These are phyloP conservation scores for Styela clava DNA, from an alignment of 23 tunicate species.

Conservation along the genomic window DNA sequence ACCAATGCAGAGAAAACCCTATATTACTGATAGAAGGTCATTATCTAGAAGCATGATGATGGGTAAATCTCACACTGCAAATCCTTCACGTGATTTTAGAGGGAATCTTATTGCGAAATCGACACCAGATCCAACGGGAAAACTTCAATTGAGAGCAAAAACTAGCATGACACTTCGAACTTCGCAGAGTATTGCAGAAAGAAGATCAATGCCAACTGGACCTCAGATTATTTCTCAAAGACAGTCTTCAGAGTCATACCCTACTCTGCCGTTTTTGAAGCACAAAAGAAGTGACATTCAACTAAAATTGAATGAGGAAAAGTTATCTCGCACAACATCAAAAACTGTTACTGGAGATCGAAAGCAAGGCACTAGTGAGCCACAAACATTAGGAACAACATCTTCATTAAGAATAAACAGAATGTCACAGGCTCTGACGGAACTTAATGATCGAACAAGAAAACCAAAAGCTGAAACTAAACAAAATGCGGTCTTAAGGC, in stretches of 20 bases:
- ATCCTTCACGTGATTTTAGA: too few relatives aligned
- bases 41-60: too few relatives aligned
- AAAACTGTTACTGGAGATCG: too few relatives aligned
- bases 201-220: neutral
- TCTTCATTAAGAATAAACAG: neutral
- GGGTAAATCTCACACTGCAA: too few relatives aligned
- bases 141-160: neutral
- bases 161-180: neutral
- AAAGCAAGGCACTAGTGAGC: too few relatives aligned
- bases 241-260: neutral
- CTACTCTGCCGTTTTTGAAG: neutral
- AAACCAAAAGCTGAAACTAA: neutral
- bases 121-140: neutral
- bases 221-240: neutral
- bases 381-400: too few relatives aligned
- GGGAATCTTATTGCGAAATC: too few relatives aligned
- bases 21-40: too few relatives aligned
- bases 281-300: neutral
- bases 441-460: neutral
- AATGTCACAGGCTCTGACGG: neutral
- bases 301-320: neutral
- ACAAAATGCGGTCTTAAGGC: neutral
- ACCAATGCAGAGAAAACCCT: too few relatives aligned
- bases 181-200: neutral
- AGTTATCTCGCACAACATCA: neutral